Percentiles rank a stretch among this genome's conserved stretches.
Conservation (phyloP, 2,888 invertebrate species). For the Xestobium rufovillosum region DNA sequence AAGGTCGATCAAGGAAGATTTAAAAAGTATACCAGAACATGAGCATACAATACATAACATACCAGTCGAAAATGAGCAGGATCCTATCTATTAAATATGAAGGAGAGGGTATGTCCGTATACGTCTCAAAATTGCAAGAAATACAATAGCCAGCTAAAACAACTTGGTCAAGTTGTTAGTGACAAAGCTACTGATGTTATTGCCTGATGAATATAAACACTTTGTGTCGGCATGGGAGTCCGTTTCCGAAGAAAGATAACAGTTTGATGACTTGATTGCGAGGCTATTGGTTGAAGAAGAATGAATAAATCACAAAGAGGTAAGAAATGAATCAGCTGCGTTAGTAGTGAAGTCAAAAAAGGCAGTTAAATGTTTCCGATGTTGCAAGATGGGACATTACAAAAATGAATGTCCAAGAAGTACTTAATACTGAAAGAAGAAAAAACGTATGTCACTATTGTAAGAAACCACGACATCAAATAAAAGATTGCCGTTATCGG, state of each 20-base stretch:
- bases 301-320: constrained; percentile 16
- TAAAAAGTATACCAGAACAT: too few relatives aligned
- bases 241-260: constrained; percentile 23
- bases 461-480: constrained; percentile 15
- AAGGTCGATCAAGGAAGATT: too few relatives aligned
- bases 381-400: constrained; percentile 1
- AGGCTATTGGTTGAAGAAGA: constrained; percentile 25
- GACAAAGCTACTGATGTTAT: constrained; percentile 19
- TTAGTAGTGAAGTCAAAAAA: constrained; percentile 6
- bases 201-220: constrained; percentile 18
- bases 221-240: constrained; percentile 25
- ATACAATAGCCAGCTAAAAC: constrained; percentile 3
- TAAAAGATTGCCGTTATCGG: constrained; percentile 13
- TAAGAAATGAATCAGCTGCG: too few relatives aligned
- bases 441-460: too few relatives aligned
- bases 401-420: constrained; percentile 5
- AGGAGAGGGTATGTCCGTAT: constrained; percentile 4
- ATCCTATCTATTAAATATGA: constrained; percentile 29
- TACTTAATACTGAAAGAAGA: constrained; percentile 13
- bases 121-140: constrained; percentile 5
- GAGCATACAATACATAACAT: too few relatives aligned
- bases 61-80: too few relatives aligned
- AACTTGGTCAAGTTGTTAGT: constrained; percentile 15
- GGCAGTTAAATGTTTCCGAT: constrained; percentile 7
- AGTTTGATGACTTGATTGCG: constrained; percentile 22